Evolutionary conservation across 1,140 invertebrate species (phyloP), one percentile per base, ranked within the genome.

Genomic region (Zaprionus capensis): DNA sequence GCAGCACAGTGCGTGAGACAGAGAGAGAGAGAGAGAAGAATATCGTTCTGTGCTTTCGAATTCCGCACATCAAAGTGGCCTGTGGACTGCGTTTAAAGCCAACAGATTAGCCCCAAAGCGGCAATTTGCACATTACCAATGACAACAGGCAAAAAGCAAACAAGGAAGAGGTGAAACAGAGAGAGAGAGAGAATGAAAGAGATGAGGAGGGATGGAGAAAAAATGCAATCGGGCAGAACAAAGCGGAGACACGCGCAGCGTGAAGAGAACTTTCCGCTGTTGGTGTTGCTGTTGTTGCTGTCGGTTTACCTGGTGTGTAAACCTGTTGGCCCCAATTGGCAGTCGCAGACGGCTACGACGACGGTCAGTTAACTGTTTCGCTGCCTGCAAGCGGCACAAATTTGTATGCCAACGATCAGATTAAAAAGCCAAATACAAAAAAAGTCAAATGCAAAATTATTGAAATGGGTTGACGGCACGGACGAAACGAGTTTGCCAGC

Each of bases 241-340:
- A 55, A 75, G 68, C 38, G 51, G 28, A 58, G 36, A 59, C 28
- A 44, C 46, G 72, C 65, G 65, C 51, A 51, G 20, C 38, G 61
- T 64, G 74, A 17, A 62, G 67, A 87, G 81, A 88, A 84, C 69
- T 77, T 73, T 80, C 69, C 59, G 69, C 62, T 71, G 28, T 49
- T 67, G 78, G 34, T 26, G 44, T 3, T 20, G 44, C 3, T 49
- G 46, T 1, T 51, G 69, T 38, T 71, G 51, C 11, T 55, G 34
- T 44, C 41, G 41, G 6, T 46, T 46, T 46, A 46, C 41, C 41
- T 46, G 41, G 41, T 20, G 41, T 46, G 46, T 51, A 87, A 87
- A 84, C 84, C 83, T 81, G 83, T 87, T 87, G 83, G 84, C 83
- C 83, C 76, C 83, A 69, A 73, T 87, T 76, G 74, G 56, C 11